Evolutionary conservation across 2,113 vertebrate species (phyloP), one percentile per base, ranked within the genome.

Genomic region (Macrotus californicus): DNA sequence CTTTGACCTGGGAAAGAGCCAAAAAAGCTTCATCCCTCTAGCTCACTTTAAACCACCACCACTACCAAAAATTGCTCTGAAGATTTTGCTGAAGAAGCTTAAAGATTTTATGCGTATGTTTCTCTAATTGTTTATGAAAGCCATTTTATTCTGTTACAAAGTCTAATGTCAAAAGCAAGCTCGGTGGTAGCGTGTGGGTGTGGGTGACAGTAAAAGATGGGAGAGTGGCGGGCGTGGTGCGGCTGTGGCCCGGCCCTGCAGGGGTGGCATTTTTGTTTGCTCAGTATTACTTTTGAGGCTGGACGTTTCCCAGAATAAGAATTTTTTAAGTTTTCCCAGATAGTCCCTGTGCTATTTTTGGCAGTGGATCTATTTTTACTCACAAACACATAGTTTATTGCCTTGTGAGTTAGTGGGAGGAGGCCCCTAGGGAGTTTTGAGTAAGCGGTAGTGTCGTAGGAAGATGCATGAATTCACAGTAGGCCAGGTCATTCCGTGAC

Each of bases 271-370:
- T 95, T 93, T 89, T 83, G 69, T 90, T 94, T 94, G 82, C 39
- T 88, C 77, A 76, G 26, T 86, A 15, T 94, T 96, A 31, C 36
- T 93, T 87, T 69, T 75, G 87, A 79, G 84, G 76, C 85, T 95
- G 69, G 67, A 52, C 94, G 50, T 54, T 87, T 91, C 94, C 96
- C 86, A 94, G 89, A 96, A 97, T 85, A 89, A 94, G 73, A 93
- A 94, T 56, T 94, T 82, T 80, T 84, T 54, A 90, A 67, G 52
- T 95, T 96, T 96, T 96, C 95, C 92, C 94, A 81, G 92, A 87
- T 95, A 93, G 94, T 96, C 76, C 61, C 46, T 85, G 64, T 50
- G 94, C 92, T 97, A 72, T 95, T 97, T 97, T 96, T 96, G 90
- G 75, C 50, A 84, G 36, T 39, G 5, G 46, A 24, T 95, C 96